A percentile compares a stretch with the other conserved stretches of the same genome.
Evolutionary conservation across 2,797 vertebrate species (phyloP).

Genomic region (Peromyscus nudipes): DNA sequence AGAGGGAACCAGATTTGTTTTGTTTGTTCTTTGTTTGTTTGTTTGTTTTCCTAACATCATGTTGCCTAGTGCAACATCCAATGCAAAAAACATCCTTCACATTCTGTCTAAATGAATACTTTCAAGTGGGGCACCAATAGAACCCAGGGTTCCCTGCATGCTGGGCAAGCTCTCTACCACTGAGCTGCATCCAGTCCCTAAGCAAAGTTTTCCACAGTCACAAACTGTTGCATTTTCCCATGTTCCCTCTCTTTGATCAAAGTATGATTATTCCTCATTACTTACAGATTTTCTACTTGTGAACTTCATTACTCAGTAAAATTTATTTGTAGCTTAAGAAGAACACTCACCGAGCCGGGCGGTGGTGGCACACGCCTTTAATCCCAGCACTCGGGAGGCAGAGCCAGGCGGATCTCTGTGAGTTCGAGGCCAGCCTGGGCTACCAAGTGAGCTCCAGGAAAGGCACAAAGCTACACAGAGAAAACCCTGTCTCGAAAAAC

Average conservation of each 20-base stretch:
- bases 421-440: too few species aligned
- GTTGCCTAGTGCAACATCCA: neutral
- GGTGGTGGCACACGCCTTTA: too few species aligned
- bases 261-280: neutral
- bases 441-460: too few species aligned
- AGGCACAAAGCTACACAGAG: too few species aligned
- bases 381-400: too few species aligned
- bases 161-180: neutral
- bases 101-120: neutral
- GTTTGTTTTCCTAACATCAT: neutral
- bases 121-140: neutral
- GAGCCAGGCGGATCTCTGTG: too few species aligned
- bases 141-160: neutral
- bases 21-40: neutral
- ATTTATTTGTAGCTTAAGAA: neutral
- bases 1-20: neutral
- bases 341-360: fast-evolving
- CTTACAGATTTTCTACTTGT: neutral
- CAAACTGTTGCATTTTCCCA: neutral
- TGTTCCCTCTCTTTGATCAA: neutral
- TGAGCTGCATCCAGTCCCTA: neutral
- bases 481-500: too few species aligned
- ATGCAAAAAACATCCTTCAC: too few species aligned
- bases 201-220: neutral
- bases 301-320: neutral